phyloP scores from a whole-genome alignment of 1,140 invertebrate species.

The Nasonia giraulti region DNA sequence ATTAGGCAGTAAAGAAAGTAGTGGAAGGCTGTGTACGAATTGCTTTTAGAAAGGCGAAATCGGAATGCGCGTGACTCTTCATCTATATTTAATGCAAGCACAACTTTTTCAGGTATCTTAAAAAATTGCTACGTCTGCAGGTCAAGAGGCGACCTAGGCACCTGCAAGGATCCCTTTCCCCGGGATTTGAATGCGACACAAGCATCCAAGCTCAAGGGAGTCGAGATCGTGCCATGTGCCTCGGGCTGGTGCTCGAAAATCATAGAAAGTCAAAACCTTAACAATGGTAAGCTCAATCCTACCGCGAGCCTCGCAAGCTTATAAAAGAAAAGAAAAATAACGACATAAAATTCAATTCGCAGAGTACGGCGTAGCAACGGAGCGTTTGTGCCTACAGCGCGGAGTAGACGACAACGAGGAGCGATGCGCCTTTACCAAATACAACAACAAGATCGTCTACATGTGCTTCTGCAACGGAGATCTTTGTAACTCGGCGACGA shows the following conservation, averaged over 20 bases:
- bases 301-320: background rate
- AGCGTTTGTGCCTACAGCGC: slow-evolving; percentile 89
- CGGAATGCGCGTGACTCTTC: no score
- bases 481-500: slow-evolving; percentile 81
- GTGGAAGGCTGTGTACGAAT: no score
- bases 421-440: slow-evolving; percentile 88
- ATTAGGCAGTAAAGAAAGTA: no score
- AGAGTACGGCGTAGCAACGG: slow-evolving; percentile 92
- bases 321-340: background rate
- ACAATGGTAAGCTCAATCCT: slow-evolving; percentile 67
- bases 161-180: slow-evolving; percentile 90
- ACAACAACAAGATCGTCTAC: slow-evolving; percentile 86
- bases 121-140: slow-evolving; percentile 87
- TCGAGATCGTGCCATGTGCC: slow-evolving; percentile 87
- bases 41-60: no score
- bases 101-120: slow-evolving; percentile 72
- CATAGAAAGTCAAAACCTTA: slow-evolving; percentile 83
- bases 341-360: slow-evolving; percentile 51
- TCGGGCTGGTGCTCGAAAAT: slow-evolving; percentile 96
- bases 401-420: slow-evolving; percentile 91
- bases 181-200: slow-evolving; percentile 75
- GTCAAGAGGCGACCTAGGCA: slow-evolving; percentile 89
- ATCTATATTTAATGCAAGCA: no score
- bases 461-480: slow-evolving; percentile 96
- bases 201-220: slow-evolving; percentile 76